phyloP scores from a whole-genome alignment of 2,888 invertebrate species.

The Netelia virgata region DNA sequence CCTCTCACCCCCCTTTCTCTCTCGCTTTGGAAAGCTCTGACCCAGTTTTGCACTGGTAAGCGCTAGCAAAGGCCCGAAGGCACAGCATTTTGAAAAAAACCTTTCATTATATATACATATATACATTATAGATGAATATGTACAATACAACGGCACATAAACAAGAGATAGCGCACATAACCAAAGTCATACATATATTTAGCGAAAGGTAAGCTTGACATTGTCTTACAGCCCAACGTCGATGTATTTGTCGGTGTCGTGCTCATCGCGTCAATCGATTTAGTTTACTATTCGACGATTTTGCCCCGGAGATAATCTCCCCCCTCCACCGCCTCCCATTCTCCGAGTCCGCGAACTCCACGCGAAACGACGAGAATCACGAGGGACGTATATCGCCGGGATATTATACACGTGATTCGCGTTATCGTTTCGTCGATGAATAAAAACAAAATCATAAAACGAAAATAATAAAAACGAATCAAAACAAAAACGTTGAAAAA shows the following conservation, averaged over 20 bases:
- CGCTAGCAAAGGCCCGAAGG: constrained; percentile 50
- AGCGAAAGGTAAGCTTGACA: neutral
- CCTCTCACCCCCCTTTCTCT: constrained; percentile 17
- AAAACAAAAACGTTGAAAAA: neutral
- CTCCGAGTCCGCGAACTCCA: constrained; percentile 5
- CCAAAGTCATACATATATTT: neutral
- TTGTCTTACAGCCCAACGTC: constrained; percentile 36
- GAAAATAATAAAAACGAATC: constrained; percentile 1
- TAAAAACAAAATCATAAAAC: neutral
- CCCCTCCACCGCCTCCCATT: neutral
- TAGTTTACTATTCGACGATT: constrained; percentile 41
- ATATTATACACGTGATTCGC: constrained; percentile 30
- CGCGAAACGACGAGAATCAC: neutral
- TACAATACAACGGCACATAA: neutral
- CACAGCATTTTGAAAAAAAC: constrained; percentile 67
- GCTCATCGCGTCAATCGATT: constrained; percentile 58
- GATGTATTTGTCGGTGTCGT: constrained; percentile 41
- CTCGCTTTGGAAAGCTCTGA: constrained; percentile 66
- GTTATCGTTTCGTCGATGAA: constrained; percentile 29
- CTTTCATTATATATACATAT: constrained; percentile 38
- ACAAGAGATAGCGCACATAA: neutral
- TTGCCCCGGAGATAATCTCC: constrained; percentile 2
- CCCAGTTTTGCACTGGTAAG: constrained; percentile 63
- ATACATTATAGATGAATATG: neutral
- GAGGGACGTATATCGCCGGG: constrained; percentile 18